A percentile compares a stretch with the other conserved stretches of the same genome.
Evolutionary conservation across 1,140 invertebrate species (phyloP).

Genomic region (Leptinotarsa defecta): DNA sequence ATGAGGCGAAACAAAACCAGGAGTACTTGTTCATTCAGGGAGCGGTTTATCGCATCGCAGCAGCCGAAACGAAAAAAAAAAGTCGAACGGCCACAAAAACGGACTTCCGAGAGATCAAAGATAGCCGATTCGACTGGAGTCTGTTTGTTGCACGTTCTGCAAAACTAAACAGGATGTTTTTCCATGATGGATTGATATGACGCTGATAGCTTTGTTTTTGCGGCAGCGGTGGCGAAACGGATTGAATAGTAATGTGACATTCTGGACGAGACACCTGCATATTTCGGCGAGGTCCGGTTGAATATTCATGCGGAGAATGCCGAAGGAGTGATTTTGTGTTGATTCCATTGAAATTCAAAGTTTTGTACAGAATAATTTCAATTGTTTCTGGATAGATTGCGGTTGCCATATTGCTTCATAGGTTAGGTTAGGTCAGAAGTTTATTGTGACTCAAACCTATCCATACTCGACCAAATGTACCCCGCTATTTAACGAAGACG

Average conservation of each 20-base stretch:
- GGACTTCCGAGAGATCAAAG: conserved; percentile 2
- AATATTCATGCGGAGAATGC: neutral
- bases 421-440: too few species aligned
- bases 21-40: neutral
- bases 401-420: too few species aligned
- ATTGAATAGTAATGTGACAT: neutral
- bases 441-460: too few species aligned
- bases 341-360: neutral
- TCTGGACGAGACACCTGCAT: neutral
- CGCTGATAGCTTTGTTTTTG: conserved; percentile 8
- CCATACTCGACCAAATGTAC: too few species aligned
- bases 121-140: neutral
- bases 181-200: conserved; percentile 8
- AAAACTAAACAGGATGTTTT: conserved; percentile 6
- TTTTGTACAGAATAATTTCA: too few species aligned
- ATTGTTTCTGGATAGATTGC: too few species aligned
- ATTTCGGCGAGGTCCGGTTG: neutral
- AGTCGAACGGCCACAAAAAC: neutral
- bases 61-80: neutral
- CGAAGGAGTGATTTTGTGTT: neutral
- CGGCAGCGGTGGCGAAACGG: neutral
- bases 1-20: neutral
- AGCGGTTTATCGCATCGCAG: neutral
- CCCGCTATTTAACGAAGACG: too few species aligned
- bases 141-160: conserved; percentile 5